Conservation (phyloP, 1,140 invertebrate species). For the Kradibia gibbosae region DNA sequence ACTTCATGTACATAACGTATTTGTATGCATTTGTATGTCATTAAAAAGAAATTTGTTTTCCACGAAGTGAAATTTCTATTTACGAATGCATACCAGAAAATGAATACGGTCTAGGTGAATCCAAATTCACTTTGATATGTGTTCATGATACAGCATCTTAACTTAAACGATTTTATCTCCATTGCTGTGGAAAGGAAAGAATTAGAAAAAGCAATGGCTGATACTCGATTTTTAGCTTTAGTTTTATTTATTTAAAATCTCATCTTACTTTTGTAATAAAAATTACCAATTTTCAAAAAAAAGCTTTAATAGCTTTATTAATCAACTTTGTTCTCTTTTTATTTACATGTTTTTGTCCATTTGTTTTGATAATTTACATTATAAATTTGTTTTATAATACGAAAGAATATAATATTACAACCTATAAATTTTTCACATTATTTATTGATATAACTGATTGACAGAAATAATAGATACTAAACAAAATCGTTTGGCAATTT, state of each 20-base stretch:
- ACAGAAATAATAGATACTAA: too few species aligned
- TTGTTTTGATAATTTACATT: too few species aligned
- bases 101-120: not conserved
- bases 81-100: not conserved
- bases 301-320: too few species aligned
- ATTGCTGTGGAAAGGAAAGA: not conserved
- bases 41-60: conserved; percentile 18
- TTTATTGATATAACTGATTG: too few species aligned
- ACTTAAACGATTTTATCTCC: conserved; percentile 1
- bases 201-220: not conserved
- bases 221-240: not conserved
- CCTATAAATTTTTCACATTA: too few species aligned
- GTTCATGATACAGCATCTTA: not conserved
- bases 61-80: not conserved
- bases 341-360: too few species aligned
- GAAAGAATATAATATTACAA: too few species aligned
- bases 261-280: too few species aligned
- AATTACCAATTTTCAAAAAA: too few species aligned
- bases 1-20: not conserved
- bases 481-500: too few species aligned
- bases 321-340: too few species aligned
- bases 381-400: too few species aligned
- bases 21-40: not conserved
- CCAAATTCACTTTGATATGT: not conserved
- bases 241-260: not conserved